phyloP scores from a whole-genome alignment of 2,797 vertebrate genomes.

The Ctenochaetus hawaiiensis region DNA sequence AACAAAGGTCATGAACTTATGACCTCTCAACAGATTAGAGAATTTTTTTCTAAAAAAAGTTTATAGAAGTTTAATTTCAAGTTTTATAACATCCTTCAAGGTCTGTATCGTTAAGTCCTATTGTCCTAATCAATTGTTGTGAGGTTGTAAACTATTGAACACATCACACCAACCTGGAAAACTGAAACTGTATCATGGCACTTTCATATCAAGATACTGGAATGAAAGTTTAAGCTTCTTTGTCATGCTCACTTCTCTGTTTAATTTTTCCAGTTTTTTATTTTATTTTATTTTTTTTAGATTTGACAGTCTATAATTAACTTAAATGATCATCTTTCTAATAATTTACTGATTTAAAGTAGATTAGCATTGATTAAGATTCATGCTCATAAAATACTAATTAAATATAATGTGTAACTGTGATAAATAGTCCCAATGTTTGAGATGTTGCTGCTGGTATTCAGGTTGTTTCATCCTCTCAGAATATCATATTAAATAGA shows the following conservation, averaged over 20 bases:
- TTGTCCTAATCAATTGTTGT: no score
- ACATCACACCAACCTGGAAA: no score
- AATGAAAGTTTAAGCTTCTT: no score
- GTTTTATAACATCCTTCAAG: no score
- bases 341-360: background rate
- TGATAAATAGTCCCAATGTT: background rate
- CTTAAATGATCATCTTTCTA: background rate
- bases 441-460: constrained; percentile 15
- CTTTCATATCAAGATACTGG: no score
- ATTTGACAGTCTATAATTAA: background rate
- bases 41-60: no score
- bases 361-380: background rate
- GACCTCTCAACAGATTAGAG: no score
- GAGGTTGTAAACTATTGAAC: no score
- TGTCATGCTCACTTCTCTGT: background rate
- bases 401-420: background rate
- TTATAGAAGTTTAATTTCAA: no score
- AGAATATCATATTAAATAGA: constrained; percentile 27
- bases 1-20: no score
- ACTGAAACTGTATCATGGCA: no score
- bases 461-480: constrained; percentile 14
- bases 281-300: background rate
- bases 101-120: no score
- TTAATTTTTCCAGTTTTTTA: background rate
- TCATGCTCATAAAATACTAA: background rate